Evolutionary conservation across 2,797 vertebrate genomes (phyloP).

Genomic region (Meriones psammophilus): DNA sequence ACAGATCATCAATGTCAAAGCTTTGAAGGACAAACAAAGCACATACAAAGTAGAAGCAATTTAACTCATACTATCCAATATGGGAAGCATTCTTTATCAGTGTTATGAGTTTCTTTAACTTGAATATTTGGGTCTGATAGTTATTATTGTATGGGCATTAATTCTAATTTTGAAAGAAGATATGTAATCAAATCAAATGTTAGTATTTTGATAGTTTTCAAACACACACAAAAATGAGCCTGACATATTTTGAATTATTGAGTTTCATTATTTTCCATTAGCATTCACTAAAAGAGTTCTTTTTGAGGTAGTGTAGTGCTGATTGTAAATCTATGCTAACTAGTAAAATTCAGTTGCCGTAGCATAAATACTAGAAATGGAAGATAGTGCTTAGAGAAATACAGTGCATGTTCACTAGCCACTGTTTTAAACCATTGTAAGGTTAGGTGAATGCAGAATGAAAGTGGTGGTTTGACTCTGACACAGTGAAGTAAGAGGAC

Average conservation of each 20-base stretch:
- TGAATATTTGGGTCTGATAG: slow-evolving; percentile 72
- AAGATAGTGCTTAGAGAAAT: slow-evolving; percentile 22
- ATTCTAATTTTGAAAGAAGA: slow-evolving; percentile 70
- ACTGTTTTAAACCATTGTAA: neutral
- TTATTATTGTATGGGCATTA: slow-evolving; percentile 73
- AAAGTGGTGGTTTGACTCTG: neutral
- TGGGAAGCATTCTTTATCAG: slow-evolving; percentile 61
- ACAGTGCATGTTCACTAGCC: neutral
- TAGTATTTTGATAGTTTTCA: slow-evolving; percentile 27
- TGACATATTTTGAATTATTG: slow-evolving; percentile 63
- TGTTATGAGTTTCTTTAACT: slow-evolving; percentile 65
- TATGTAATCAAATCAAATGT: slow-evolving; percentile 66
- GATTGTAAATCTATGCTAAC: slow-evolving; percentile 52
- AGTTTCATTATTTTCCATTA: slow-evolving; percentile 73
- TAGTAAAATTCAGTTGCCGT: slow-evolving; percentile 73
- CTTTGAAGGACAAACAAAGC: slow-evolving; percentile 61
- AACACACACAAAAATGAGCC: neutral
- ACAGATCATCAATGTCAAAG: slow-evolving; percentile 59
- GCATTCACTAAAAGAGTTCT: slow-evolving; percentile 74
- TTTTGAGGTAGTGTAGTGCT: slow-evolving; percentile 54
- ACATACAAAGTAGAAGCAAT: slow-evolving; percentile 35
- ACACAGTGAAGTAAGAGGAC: neutral
- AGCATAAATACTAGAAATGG: slow-evolving; percentile 31
- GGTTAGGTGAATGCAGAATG: slow-evolving; percentile 43
- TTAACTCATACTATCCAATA: slow-evolving; percentile 56